Conservation (phyloP, 2,113 vertebrate genomes). For the Edolisoma coerulescens region DNA sequence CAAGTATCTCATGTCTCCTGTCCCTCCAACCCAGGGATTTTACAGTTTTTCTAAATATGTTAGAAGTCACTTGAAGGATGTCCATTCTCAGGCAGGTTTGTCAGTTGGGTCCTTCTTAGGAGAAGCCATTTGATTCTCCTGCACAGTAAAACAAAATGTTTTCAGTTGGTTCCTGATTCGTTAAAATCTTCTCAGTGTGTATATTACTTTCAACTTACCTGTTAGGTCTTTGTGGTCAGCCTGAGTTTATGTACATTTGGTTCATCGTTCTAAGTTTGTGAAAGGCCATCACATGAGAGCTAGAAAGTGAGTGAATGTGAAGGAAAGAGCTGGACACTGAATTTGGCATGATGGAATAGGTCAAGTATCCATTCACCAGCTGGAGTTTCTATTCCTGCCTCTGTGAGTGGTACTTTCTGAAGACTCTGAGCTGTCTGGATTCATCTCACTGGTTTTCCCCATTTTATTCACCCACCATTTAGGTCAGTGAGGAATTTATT, state of each 20-base stretch:
- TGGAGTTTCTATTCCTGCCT: not conserved
- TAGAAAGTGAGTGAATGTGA: not conserved
- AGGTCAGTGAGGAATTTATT: not conserved
- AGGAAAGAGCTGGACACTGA: not conserved
- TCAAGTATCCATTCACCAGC: not conserved
- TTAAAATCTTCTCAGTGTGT: not conserved
- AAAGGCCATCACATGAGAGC: not conserved
- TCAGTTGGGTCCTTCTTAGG: not conserved
- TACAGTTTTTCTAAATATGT: not conserved
- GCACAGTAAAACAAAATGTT: not conserved
- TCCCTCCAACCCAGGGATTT: not conserved
- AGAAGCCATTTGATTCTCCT: not conserved
- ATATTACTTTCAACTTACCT: not conserved
- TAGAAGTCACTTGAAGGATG: not conserved
- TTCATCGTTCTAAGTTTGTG: not conserved
- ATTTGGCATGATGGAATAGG: not conserved
- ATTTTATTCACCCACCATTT: not conserved
- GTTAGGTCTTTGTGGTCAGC: not conserved
- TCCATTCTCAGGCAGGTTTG: not conserved
- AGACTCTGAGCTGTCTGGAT: not conserved
- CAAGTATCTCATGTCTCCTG: not conserved
- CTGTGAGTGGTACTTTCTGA: not conserved
- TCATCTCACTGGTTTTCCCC: not conserved
- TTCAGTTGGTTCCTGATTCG: not conserved
- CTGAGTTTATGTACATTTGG: not conserved